A percentile compares a stretch with the other conserved stretches of the same genome.
Evolutionary conservation across 2,888 invertebrate genomes (phyloP).

Genomic region (Caenorhabditis parvicauda): DNA sequence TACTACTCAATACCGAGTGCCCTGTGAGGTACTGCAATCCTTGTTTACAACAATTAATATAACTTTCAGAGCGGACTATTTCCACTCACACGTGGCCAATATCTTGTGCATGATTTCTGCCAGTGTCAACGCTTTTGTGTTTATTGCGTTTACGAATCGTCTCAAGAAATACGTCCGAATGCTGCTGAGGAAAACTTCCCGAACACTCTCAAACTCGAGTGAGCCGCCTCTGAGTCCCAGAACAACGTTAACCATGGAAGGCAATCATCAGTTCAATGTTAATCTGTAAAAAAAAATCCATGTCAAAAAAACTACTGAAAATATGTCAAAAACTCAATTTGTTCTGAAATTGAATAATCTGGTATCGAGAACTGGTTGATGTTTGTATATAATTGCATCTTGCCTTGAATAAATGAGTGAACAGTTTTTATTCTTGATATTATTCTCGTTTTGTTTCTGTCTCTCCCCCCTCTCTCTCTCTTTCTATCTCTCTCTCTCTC

Average conservation of each 20-base stretch:
- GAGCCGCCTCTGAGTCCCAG: constrained; percentile 57
- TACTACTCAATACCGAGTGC: constrained; percentile 52
- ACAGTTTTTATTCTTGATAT: too few relatives aligned
- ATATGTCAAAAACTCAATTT: too few relatives aligned
- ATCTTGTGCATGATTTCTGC: constrained; percentile 60
- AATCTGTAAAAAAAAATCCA: constrained; percentile 17
- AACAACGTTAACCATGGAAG: constrained; percentile 48
- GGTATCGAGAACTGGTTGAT: too few relatives aligned
- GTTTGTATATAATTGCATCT: too few relatives aligned
- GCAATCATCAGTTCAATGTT: constrained; percentile 25
- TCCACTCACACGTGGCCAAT: constrained; percentile 53
- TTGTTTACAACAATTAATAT: constrained; percentile 1
- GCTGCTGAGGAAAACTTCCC: constrained; percentile 58
- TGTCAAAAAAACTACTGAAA: too few relatives aligned
- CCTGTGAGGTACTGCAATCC: constrained; percentile 45
- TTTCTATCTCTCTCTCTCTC: too few relatives aligned
- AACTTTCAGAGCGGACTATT: constrained; percentile 54
- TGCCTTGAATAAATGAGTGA: too few relatives aligned
- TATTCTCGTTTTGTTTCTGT: too few relatives aligned
- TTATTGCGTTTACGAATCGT: constrained; percentile 61
- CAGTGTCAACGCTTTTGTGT: constrained; percentile 61
- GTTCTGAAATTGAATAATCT: too few relatives aligned
- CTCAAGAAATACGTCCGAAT: constrained; percentile 52
- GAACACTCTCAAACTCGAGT: constrained; percentile 55
- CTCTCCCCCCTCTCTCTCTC: too few relatives aligned